These are phyloP conservation scores for Heteromurus nitidus DNA, from an alignment of 2,888 invertebrate genomes.

Conservation along the genomic window DNA sequence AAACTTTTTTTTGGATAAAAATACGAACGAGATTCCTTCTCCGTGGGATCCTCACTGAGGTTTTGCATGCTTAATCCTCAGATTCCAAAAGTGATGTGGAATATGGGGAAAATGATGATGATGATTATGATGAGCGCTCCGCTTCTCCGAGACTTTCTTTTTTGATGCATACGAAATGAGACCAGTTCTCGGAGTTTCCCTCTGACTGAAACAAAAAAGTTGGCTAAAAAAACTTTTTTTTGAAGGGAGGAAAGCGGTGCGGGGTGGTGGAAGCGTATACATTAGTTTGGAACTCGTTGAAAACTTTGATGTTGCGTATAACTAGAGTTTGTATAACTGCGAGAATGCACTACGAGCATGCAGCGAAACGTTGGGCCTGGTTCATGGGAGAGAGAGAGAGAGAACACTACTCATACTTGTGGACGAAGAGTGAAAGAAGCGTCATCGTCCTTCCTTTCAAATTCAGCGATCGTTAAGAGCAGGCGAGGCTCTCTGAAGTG, in stretches of 20 bases:
- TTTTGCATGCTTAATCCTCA: slow-evolving; percentile 1
- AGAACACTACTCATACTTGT: neutral
- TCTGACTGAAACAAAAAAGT: neutral
- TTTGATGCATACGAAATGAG: slow-evolving; percentile 2
- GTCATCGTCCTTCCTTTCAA: neutral
- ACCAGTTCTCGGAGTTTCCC: neutral
- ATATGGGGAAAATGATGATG: slow-evolving; percentile 14
- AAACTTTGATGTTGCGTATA: too few relatives aligned
- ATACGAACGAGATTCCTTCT: too few relatives aligned
- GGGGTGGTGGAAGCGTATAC: too few relatives aligned
- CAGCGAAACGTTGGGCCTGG: slow-evolving; percentile 1
- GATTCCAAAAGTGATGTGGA: neutral
- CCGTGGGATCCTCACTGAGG: too few relatives aligned
- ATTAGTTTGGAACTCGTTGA: too few relatives aligned
- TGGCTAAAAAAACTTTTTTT: too few relatives aligned
- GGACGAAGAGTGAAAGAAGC: neutral
- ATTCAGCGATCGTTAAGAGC: neutral
- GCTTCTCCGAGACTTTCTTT: neutral
- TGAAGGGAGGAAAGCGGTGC: too few relatives aligned
- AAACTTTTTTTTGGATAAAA: too few relatives aligned
- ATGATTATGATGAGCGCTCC: slow-evolving; percentile 2
- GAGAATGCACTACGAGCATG: slow-evolving; percentile 5
- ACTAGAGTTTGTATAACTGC: too few relatives aligned
- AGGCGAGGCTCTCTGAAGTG: neutral
- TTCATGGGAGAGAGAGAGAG: neutral